These are phyloP conservation scores for Centropus bengalensis DNA, from an alignment of 2,113 vertebrate species.

Conservation along the genomic window DNA sequence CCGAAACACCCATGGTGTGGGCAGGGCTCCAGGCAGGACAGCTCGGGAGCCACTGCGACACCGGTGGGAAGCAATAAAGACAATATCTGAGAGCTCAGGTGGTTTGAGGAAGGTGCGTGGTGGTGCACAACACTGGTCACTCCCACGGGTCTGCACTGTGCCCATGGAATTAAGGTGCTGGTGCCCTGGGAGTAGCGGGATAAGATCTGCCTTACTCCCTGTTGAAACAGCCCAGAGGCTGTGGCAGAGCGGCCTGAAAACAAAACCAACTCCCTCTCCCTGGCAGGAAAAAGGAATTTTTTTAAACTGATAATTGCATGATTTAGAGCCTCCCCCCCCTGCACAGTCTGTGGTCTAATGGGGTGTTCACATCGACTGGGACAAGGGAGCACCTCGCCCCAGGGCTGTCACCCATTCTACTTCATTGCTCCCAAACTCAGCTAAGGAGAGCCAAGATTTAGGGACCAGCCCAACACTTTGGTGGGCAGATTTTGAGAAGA, in stretches of 20 bases:
- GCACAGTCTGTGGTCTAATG: neutral
- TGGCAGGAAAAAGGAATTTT: neutral
- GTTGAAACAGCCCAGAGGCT: neutral
- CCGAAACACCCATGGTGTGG: accelerated
- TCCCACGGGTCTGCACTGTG: accelerated
- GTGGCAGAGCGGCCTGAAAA: accelerated
- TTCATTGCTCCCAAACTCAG: neutral
- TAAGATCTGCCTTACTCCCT: neutral
- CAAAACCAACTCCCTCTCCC: neutral
- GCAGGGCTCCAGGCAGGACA: neutral
- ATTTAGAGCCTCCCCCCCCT: neutral
- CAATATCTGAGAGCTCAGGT: neutral
- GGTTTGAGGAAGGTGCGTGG: neutral
- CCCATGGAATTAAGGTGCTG: neutral
- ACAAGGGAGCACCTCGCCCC: neutral
- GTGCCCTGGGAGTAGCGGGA: neutral
- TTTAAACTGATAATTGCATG: neutral
- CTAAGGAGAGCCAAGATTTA: neutral
- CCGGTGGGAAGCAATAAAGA: neutral
- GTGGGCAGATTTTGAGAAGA: neutral
- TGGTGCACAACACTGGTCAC: accelerated
- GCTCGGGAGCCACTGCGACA: neutral
- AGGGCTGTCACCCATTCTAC: neutral
- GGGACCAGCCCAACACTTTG: neutral
- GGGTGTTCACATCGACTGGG: neutral